Evolutionary conservation across 2,797 vertebrate genomes (phyloP).

Genomic region (Erethizon dorsatum): DNA sequence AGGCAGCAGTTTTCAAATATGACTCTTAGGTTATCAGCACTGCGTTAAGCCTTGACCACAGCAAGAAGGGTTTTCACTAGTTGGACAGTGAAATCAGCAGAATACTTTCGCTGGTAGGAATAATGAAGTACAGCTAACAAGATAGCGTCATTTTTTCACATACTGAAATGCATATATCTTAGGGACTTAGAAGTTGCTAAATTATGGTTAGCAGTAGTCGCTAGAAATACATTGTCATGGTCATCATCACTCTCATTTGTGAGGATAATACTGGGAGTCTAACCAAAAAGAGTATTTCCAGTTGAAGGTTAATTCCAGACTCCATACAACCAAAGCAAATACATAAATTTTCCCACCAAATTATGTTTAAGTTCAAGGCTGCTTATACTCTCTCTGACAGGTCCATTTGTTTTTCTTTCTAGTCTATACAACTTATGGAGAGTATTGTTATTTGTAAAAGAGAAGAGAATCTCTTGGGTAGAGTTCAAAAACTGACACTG

Average conservation of each 20-base stretch:
- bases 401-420: neutral
- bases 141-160: neutral
- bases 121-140: neutral
- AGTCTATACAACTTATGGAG: neutral
- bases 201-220: neutral
- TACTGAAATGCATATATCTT: neutral
- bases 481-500: constrained; percentile 15
- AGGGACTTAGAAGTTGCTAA: neutral
- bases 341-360: neutral
- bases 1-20: fast-evolving
- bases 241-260: neutral
- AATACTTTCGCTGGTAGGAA: neutral
- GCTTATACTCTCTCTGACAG: neutral
- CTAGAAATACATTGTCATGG: neutral
- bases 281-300: constrained; percentile 22
- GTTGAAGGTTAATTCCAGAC: neutral
- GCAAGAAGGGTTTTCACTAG: neutral
- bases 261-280: neutral
- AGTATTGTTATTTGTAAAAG: neutral
- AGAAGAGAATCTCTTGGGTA: neutral
- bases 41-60: neutral
- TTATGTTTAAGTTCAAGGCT: neutral
- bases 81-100: neutral
- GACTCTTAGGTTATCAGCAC: neutral
- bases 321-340: neutral